Base-by-base conservation (phyloP, 2,888 invertebrate species). In the Eupithecia pulchellata region DNA sequence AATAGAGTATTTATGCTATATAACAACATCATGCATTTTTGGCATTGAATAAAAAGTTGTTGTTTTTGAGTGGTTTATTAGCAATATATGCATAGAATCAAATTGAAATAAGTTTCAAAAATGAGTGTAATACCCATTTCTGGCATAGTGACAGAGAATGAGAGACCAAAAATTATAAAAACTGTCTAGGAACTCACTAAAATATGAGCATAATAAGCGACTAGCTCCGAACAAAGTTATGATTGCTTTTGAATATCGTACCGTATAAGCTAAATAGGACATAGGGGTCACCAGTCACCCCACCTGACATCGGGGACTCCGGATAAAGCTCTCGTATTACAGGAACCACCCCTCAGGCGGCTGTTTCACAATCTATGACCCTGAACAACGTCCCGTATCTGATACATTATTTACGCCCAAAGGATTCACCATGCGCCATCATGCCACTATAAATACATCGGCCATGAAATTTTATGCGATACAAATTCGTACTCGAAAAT, bases 381-480 rank as follows among this genome's bases (percentile, higher is more conserved):
- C 78, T 81, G 75, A 86, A 83, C 85, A 85, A 82, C 84, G 86
- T 84, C 82, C 77, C 79, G 82, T 77, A 77, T 77, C 77, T 76
- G 79, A 87, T 86, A 84, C 82, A 87, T 87, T 87, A 89, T 88
- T 87, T 84, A 89, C 86, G 69, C 79, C 69, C 73, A 76, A 80
- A 82, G 83, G 81, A 78, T 76, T 78, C 73, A 72, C 75, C 71
- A 66, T 70, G 72, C 69, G 72, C 69, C 71, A 73, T 69, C 68
- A 71, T 72, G 63, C 36, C 72, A 75, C 75, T 75, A 77, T 78
- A 78, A 78, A 77, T 78, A 75, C 61, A 47, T 68, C 64, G 65
- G 47, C 64, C 64, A 67, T 73, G 73, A 72, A 67, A 72, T 72
- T 72, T 61, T 72, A 78, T 78, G 73, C 73, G 69, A 73, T 75